A percentile compares a stretch with the other conserved stretches of the same genome.
phyloP scores from a whole-genome alignment of 2,113 vertebrate species.

The Lethenteron reissneri region DNA sequence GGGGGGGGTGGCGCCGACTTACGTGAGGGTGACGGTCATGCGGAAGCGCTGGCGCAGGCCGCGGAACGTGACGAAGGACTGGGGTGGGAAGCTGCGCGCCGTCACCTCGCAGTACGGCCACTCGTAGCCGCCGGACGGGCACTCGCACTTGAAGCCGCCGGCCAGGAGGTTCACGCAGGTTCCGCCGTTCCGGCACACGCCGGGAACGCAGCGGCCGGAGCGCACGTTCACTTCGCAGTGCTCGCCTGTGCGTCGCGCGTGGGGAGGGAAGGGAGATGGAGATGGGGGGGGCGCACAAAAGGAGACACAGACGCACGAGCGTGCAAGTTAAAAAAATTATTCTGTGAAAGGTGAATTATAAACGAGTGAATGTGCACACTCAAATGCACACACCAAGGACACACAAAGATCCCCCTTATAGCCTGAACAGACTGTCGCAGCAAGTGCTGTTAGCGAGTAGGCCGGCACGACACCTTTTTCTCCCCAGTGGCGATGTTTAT shows the following conservation, averaged over 20 bases:
- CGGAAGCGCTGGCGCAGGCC: constrained; percentile 81
- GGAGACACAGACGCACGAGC: too few species aligned
- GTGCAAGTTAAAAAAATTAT: too few species aligned
- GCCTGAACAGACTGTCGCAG: too few species aligned
- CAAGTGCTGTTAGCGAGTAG: too few species aligned
- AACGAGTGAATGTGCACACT: too few species aligned
- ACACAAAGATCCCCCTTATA: too few species aligned
- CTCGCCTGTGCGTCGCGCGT: constrained; percentile 28
- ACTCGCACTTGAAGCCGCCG: constrained; percentile 73
- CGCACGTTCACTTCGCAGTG: constrained; percentile 54
- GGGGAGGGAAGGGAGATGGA: neutral
- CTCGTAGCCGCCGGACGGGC: constrained; percentile 49
- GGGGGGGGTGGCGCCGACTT: constrained; percentile 19
- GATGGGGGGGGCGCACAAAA: too few species aligned
- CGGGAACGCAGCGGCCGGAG: constrained; percentile 45
- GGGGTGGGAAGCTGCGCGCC: constrained; percentile 56
- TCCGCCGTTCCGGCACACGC: constrained; percentile 62
- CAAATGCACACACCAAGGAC: too few species aligned
- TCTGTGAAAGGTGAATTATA: too few species aligned
- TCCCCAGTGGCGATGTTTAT: too few species aligned
- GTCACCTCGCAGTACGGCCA: constrained; percentile 70
- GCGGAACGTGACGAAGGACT: constrained; percentile 68
- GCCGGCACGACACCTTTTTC: too few species aligned
- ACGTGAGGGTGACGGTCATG: constrained; percentile 73
- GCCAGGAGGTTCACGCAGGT: constrained; percentile 70